Conservation (phyloP, 2,113 vertebrate species). For the Pygoscelis antarcticus region DNA sequence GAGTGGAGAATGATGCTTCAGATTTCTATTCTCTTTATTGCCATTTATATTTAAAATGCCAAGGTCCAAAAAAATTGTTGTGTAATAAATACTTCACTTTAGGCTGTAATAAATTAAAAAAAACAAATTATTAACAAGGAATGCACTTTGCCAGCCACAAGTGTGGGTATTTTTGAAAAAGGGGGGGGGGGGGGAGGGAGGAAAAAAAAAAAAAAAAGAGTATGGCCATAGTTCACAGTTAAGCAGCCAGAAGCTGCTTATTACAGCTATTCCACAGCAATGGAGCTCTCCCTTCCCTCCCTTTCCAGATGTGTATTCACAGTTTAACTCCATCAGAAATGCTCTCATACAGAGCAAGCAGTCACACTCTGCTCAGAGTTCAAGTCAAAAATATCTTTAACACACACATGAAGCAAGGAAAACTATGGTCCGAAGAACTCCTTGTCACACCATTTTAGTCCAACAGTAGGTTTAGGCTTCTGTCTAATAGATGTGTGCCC, state of each 20-base stretch:
- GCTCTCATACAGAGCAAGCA: slow-evolving; percentile 72
- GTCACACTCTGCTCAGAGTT: slow-evolving; percentile 54
- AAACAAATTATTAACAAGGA: slow-evolving; percentile 85
- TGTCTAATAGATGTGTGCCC: slow-evolving; percentile 81
- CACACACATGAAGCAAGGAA: slow-evolving; percentile 43
- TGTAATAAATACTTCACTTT: slow-evolving; percentile 95
- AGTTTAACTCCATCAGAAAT: slow-evolving; percentile 78
- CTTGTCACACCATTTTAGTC: slow-evolving; percentile 47
- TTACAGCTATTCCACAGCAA: slow-evolving; percentile 74
- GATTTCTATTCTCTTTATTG: slow-evolving; percentile 78
- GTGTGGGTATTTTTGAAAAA: slow-evolving; percentile 76
- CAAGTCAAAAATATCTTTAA: slow-evolving; percentile 48
- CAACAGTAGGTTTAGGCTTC: slow-evolving; percentile 61
- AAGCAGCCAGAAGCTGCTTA: slow-evolving; percentile 76
- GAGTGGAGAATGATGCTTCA: background rate
- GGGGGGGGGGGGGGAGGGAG: background rate
- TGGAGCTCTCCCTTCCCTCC: slow-evolving; percentile 65
- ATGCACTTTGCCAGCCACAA: slow-evolving; percentile 86
- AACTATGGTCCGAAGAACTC: slow-evolving; percentile 53
- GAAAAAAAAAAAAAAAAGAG: background rate
- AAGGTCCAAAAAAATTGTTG: slow-evolving; percentile 64
- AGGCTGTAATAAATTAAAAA: slow-evolving; percentile 93
- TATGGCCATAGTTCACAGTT: slow-evolving; percentile 86
- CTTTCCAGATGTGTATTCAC: slow-evolving; percentile 76
- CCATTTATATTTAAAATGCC: slow-evolving; percentile 78